Evolutionary conservation across 2,113 vertebrate genomes (phyloP).

Genomic region (Arothron firmamentum): DNA sequence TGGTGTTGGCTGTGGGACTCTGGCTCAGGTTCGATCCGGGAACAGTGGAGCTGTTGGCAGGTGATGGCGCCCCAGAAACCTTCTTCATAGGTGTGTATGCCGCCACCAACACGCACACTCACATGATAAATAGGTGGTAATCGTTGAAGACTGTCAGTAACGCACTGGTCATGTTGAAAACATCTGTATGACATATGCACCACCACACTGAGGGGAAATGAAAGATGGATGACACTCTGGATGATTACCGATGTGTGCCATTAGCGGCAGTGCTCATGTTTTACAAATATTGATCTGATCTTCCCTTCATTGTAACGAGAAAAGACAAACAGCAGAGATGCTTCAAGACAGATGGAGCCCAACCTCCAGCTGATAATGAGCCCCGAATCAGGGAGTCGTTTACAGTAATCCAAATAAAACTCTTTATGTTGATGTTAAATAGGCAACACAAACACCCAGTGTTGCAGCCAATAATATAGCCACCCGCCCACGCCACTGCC

Average conservation of each 20-base stretch:
- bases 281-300: slow-evolving; percentile 4
- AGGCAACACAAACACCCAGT: slow-evolving; percentile 47
- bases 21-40: slow-evolving; percentile 89
- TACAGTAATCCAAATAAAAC: slow-evolving; percentile 14
- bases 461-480: slow-evolving; percentile 45
- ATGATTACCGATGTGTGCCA: neutral
- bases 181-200: neutral
- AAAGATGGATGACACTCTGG: neutral
- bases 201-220: neutral
- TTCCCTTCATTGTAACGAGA: neutral
- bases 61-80: slow-evolving; percentile 79
- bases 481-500: slow-evolving; percentile 3
- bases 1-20: slow-evolving; percentile 88
- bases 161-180: too few relatives aligned
- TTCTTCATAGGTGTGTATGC: slow-evolving; percentile 87
- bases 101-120: neutral
- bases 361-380: slow-evolving; percentile 8
- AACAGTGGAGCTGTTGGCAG: slow-evolving; percentile 78
- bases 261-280: slow-evolving; percentile 13
- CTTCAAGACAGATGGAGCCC: neutral
- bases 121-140: neutral
- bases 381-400: slow-evolving; percentile 8
- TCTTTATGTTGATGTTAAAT: slow-evolving; percentile 36
- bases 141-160: too few relatives aligned
- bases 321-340: neutral